Conservation (phyloP, 1,140 invertebrate genomes). For the Trissolcus basalis region DNA sequence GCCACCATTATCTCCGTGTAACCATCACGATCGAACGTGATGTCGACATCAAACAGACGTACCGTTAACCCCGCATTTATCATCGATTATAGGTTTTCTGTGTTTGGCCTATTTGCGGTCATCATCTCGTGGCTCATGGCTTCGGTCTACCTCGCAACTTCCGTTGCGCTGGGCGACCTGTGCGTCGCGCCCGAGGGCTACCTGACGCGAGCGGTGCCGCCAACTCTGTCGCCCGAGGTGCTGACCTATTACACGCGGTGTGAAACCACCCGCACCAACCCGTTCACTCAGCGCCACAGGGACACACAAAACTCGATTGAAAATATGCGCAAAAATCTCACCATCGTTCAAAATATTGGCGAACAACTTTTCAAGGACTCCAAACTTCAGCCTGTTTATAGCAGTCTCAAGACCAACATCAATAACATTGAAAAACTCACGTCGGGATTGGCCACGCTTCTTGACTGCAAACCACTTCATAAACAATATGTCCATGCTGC, state of each 20-base stretch:
- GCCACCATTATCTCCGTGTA: background rate
- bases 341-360: conserved; percentile 79
- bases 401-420: conserved; percentile 83
- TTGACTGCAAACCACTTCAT: conserved; percentile 88
- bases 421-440: conserved; percentile 80
- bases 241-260: conserved; percentile 90
- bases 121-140: conserved; percentile 92
- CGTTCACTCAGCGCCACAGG: conserved; percentile 84
- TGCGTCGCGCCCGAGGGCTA: conserved; percentile 84
- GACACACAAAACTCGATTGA: conserved; percentile 85
- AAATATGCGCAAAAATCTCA: conserved; percentile 81
- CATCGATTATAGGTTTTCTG: conserved; percentile 80
- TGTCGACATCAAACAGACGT: no score
- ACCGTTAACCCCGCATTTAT: background rate
- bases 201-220: conserved; percentile 63
- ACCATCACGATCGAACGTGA: no score
- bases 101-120: conserved; percentile 91
- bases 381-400: conserved; percentile 82
- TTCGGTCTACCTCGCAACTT: conserved; percentile 86
- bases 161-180: conserved; percentile 87
- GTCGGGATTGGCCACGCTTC: conserved; percentile 80
- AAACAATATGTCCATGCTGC: conserved; percentile 86
- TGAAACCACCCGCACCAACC: conserved; percentile 85
- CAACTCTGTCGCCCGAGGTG: conserved; percentile 78
- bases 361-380: conserved; percentile 80